A percentile compares a stretch with the other conserved stretches of the same genome.
Conservation (phyloP, 2,113 vertebrate genomes). For the Takifugu bimaculatus region DNA sequence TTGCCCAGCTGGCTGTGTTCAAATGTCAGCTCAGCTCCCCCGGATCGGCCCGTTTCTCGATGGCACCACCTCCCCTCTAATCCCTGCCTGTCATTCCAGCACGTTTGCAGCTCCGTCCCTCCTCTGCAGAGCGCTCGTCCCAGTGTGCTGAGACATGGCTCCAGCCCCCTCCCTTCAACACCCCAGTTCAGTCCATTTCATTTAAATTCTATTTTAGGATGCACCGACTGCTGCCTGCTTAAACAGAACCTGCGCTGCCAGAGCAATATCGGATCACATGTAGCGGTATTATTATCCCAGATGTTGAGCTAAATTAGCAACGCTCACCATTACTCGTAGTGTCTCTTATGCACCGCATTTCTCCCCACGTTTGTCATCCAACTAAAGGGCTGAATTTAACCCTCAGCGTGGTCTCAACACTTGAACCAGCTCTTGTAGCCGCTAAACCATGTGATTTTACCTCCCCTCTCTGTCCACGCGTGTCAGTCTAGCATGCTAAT, state of each 20-base stretch:
- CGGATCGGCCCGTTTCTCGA: constrained; percentile 64
- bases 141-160: constrained; percentile 37
- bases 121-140: constrained; percentile 45
- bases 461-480: constrained; percentile 6
- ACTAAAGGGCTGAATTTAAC: constrained; percentile 27
- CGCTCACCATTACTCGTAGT: background rate
- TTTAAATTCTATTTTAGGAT: background rate
- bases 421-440: constrained; percentile 24
- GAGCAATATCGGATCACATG: background rate
- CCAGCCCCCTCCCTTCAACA: constrained; percentile 10
- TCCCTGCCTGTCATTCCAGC: constrained; percentile 64
- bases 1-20: constrained; percentile 62
- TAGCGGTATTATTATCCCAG: background rate
- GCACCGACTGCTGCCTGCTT: background rate
- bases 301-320: constrained; percentile 4
- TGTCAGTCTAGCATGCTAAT: constrained; percentile 42
- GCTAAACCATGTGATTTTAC: constrained; percentile 21
- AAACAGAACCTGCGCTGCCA: background rate
- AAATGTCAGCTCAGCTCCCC: constrained; percentile 60
- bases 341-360: background rate
- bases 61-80: constrained; percentile 68
- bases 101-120: constrained; percentile 57
- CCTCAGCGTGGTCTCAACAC: constrained; percentile 22
- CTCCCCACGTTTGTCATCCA: constrained; percentile 1
- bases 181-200: constrained; percentile 10